A percentile compares a stretch with the other conserved stretches of the same genome.
phyloP scores from a whole-genome alignment of 2,888 invertebrate species.

The Diogma glabrata region DNA sequence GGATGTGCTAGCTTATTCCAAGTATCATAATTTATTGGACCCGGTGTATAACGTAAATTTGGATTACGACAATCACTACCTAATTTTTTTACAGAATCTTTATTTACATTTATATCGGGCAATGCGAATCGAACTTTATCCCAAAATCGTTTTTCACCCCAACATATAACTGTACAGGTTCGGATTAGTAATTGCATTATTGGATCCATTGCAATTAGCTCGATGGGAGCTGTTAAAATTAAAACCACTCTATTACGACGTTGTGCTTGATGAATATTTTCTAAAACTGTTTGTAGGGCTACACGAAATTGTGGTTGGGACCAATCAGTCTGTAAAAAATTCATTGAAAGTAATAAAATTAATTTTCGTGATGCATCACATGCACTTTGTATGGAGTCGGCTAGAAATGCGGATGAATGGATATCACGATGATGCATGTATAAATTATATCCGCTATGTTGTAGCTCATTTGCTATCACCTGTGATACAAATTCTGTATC shows the following conservation, averaged over 20 bases:
- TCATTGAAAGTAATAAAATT: constrained; percentile 66
- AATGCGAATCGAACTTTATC: constrained; percentile 72
- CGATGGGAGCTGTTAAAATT: constrained; percentile 50
- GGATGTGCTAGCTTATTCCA: constrained; percentile 57
- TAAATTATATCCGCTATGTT: constrained; percentile 50
- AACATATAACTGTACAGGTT: constrained; percentile 58
- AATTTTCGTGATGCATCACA: constrained; percentile 56
- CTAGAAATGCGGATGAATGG: constrained; percentile 32
- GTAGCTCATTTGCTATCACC: constrained; percentile 59
- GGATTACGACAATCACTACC: constrained; percentile 22
- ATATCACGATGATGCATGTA: constrained; percentile 57
- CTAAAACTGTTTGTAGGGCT: constrained; percentile 61
- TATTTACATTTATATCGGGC: constrained; percentile 47
- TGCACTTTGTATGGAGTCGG: constrained; percentile 37
- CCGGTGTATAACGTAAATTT: constrained; percentile 53
- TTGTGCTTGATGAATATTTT: constrained; percentile 51
- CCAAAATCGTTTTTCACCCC: constrained; percentile 83
- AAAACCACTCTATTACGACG: constrained; percentile 48
- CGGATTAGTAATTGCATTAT: constrained; percentile 62
- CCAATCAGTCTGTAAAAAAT: constrained; percentile 77
- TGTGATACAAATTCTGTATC: constrained; percentile 62
- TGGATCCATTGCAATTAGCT: constrained; percentile 59
- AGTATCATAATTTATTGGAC: constrained; percentile 57
- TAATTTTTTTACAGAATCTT: constrained; percentile 11
- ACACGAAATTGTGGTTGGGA: constrained; percentile 67